Conservation (phyloP, 2,888 invertebrate genomes). For the Atethmia centrago region DNA sequence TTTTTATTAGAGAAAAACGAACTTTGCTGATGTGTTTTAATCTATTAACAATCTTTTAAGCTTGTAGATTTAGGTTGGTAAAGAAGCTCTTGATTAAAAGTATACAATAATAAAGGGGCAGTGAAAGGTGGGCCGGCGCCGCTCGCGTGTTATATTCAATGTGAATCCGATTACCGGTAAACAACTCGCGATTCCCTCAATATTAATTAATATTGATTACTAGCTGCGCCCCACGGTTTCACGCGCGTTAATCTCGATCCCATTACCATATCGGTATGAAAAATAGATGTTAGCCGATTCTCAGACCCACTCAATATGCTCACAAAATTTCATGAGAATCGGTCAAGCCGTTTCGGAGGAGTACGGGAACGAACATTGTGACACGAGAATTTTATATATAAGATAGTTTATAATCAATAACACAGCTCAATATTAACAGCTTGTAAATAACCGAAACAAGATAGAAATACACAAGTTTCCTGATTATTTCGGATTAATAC, state of each 20-base stretch:
- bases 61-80: constrained; percentile 42
- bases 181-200: constrained; percentile 34
- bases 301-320: too few species aligned
- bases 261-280: too few species aligned
- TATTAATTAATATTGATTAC: constrained; percentile 16
- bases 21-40: constrained; percentile 41
- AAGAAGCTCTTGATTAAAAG: constrained; percentile 63
- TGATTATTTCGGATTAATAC: constrained; percentile 17
- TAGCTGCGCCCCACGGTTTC: too few species aligned
- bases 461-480: neutral
- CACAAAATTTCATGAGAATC: too few species aligned
- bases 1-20: constrained; percentile 30
- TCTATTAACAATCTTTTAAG: constrained; percentile 47
- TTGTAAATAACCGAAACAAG: constrained; percentile 2
- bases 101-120: constrained; percentile 56
- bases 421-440: too few species aligned
- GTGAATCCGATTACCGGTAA: constrained; percentile 57
- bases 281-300: too few species aligned
- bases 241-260: too few species aligned
- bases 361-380: too few species aligned
- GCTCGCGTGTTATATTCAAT: constrained; percentile 41
- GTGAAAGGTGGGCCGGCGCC: constrained; percentile 29
- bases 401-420: too few species aligned
- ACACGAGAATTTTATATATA: too few species aligned
- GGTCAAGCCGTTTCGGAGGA: too few species aligned